These are phyloP conservation scores for Cygnus buccinator DNA, from an alignment of 2,113 vertebrate species.

Conservation along the genomic window DNA sequence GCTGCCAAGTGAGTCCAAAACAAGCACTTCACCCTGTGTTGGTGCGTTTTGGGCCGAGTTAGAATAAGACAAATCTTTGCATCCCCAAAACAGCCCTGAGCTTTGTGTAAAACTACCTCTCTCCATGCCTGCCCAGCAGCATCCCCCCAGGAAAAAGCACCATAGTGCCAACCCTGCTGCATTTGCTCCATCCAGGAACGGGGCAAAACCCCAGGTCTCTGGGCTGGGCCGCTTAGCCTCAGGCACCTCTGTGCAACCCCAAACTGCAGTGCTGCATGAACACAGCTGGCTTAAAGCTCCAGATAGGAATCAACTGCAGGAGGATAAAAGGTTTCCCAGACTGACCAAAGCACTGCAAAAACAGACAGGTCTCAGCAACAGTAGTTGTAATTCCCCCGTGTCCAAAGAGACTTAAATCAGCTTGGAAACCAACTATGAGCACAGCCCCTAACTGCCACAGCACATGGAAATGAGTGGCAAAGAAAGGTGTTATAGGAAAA, in stretches of 20 bases:
- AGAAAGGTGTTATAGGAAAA: background rate
- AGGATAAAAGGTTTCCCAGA: background rate
- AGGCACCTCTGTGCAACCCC: background rate
- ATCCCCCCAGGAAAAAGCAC: background rate
- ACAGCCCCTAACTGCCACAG: background rate
- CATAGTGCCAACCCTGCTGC: rapidly evolving
- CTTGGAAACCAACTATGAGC: background rate
- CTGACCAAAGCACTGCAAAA: background rate
- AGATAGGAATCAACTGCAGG: background rate
- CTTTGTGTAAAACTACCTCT: background rate
- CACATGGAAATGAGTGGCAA: background rate
- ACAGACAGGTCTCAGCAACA: rapidly evolving
- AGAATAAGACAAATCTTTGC: background rate
- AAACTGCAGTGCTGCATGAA: rapidly evolving
- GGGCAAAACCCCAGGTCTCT: background rate
- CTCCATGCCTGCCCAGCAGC: background rate
- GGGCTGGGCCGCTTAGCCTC: rapidly evolving
- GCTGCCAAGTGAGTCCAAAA: background rate
- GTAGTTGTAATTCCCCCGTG: rapidly evolving
- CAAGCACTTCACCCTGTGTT: background rate
- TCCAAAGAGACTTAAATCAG: background rate
- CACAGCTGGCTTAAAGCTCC: background rate
- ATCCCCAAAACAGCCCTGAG: background rate
- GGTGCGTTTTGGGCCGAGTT: background rate
- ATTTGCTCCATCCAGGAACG: background rate